Percentiles rank a stretch among this genome's conserved stretches.
Evolutionary conservation across 1,140 invertebrate species (phyloP).

Genomic region (Lanistes nyassanus): DNA sequence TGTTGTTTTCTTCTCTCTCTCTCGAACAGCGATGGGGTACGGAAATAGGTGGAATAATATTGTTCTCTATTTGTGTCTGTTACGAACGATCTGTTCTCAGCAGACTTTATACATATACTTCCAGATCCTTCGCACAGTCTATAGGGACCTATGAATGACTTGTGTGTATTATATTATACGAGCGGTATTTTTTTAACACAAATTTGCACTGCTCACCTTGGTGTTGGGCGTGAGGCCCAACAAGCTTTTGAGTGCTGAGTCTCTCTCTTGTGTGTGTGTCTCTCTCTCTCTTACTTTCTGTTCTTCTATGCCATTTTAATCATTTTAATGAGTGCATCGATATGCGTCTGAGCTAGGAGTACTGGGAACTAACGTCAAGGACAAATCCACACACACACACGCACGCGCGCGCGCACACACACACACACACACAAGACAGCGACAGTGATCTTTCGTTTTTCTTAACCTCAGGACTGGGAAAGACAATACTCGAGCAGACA

Average conservation of each 20-base stretch:
- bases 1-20: no score
- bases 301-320: not conserved
- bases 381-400: not conserved
- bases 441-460: no score
- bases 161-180: no score
- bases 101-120: no score
- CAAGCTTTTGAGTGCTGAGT: not conserved
- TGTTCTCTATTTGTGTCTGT: no score
- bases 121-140: no score
- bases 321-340: not conserved
- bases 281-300: slow-evolving; percentile 13
- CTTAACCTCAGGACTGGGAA: no score
- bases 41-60: no score
- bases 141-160: no score
- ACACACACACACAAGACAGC: slow-evolving; percentile 15
- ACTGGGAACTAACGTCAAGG: not conserved
- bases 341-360: not conserved
- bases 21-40: no score
- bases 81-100: no score
- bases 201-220: not conserved
- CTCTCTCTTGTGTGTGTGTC: slow-evolving; percentile 17
- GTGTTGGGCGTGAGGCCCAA: not conserved
- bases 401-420: not conserved
- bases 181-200: not conserved
- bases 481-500: no score